Percentiles rank a stretch among this genome's conserved stretches.
Conservation (phyloP, 2,888 invertebrate genomes). For the Drosophila koepferae region DNA sequence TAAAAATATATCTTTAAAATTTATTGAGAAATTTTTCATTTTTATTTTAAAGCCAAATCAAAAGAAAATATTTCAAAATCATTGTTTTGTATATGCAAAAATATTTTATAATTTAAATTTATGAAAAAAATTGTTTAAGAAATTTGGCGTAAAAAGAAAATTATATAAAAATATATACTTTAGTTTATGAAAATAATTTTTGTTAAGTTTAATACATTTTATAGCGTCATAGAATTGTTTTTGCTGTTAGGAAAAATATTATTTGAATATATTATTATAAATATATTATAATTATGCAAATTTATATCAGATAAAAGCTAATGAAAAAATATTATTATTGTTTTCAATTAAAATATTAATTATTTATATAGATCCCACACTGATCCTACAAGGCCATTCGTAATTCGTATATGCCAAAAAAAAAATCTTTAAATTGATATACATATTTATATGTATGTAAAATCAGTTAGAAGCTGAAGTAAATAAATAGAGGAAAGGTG, state of each 20-base stretch:
- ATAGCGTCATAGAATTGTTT: no score
- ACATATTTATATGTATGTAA: slow-evolving; percentile 36
- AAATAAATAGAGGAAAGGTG: not conserved
- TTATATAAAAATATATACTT: no score
- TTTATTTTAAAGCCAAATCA: no score
- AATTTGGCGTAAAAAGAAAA: no score
- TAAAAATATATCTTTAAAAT: slow-evolving; percentile 9
- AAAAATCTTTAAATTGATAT: not conserved
- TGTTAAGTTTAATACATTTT: no score
- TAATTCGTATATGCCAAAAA: not conserved
- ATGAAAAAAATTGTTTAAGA: no score
- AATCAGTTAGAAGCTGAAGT: slow-evolving; percentile 15
- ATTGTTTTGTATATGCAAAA: no score
- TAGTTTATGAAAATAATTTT: no score
- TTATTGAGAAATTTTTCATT: not conserved
- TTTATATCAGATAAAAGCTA: not conserved
- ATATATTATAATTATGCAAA: no score
- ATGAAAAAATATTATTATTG: not conserved
- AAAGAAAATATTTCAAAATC: not conserved
- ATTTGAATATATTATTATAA: not conserved
- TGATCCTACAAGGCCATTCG: not conserved
- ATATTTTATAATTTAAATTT: no score
- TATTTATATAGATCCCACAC: not conserved
- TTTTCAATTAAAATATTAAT: not conserved
- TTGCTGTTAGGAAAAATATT: no score